Evolutionary conservation across 1,140 invertebrate species (phyloP).

Genomic region (Pararge aegeria): DNA sequence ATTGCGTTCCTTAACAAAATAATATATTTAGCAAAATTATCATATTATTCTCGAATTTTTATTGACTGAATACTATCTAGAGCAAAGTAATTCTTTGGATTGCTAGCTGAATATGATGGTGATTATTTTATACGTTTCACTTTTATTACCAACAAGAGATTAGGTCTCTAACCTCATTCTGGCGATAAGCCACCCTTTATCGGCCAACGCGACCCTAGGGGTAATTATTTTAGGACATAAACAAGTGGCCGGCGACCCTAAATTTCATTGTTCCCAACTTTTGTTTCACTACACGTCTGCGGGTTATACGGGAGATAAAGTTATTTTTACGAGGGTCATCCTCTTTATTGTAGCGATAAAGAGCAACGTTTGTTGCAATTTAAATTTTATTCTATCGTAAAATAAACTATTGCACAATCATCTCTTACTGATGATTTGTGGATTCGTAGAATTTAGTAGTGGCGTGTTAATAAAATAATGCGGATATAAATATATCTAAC

Average conservation of each 20-base stretch:
- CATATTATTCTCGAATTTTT: too few species aligned
- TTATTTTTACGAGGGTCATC: conserved; percentile 34
- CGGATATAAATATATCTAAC: too few species aligned
- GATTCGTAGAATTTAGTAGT: neutral
- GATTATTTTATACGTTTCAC: too few species aligned
- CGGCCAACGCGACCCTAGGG: conserved; percentile 5
- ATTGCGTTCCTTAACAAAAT: too few species aligned
- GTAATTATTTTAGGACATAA: conserved; percentile 24
- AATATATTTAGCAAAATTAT: too few species aligned
- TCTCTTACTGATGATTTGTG: neutral
- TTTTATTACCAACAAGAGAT: neutral
- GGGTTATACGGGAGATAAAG: conserved; percentile 22
- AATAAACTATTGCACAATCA: conserved; percentile 25
- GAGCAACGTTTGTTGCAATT: conserved; percentile 34
- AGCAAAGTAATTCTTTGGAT: too few species aligned
- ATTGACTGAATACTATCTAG: too few species aligned
- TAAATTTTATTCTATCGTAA: conserved; percentile 28
- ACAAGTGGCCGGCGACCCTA: conserved; percentile 17
- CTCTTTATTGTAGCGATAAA: conserved; percentile 33
- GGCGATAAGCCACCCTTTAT: conserved; percentile 9
- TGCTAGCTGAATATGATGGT: too few species aligned
- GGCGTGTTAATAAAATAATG: too few species aligned
- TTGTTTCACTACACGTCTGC: conserved; percentile 31
- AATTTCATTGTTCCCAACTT: conserved; percentile 26
- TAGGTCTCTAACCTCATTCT: neutral